Base-by-base conservation (phyloP, 2,797 vertebrate genomes). In the Hipposideros larvatus region DNA sequence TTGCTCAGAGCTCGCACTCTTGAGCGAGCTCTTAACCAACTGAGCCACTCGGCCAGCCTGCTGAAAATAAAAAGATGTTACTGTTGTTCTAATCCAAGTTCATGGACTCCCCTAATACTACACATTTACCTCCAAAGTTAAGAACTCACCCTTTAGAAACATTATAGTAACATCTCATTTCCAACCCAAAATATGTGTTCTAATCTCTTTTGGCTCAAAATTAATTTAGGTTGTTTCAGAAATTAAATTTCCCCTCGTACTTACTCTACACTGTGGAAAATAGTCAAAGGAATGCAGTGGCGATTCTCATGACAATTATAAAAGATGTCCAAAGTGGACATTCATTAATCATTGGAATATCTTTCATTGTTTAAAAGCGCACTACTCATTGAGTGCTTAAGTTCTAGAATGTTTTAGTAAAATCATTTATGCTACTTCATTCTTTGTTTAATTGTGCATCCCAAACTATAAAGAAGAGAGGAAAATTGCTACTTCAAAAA, bases 161-260 rank as follows among this genome's bases (percentile, higher is more conserved):
- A 57, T 55, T 95, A 61, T 71, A 59, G 77, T 4, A 93, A 59
- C 4, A 59, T 24, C n/a, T 93, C 16, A 65, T 82, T 93, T 93
- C 78, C 46, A 80, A 88, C n/a, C 24, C 55, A 2, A 63, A 51
- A 84, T 65, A 31, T 26, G 71, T 61, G 53, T 71, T 85, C 53
- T 75, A 80, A 90, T 90, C n/a, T 92, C 15, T 4, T 86, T 95
- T 74, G 8, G 37, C 31, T 75, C 71, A 80, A 78, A n/a, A 51
- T 87, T 87, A 86, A 63, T 73, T 79, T 53, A 53, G 55, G 15
- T 92, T 84, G 37, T 66, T 93, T 88, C 46, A 87, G 75, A 84
- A 95, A 83, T 93, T 82, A 87, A 73, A 66, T 91, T 84, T 73
- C 46, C 18, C 3, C 13, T 16, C 55, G 2, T 41, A 28, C 18